These are phyloP conservation scores for Illadopsis cleaveri DNA, from an alignment of 2,113 vertebrate species.

Conservation along the genomic window DNA sequence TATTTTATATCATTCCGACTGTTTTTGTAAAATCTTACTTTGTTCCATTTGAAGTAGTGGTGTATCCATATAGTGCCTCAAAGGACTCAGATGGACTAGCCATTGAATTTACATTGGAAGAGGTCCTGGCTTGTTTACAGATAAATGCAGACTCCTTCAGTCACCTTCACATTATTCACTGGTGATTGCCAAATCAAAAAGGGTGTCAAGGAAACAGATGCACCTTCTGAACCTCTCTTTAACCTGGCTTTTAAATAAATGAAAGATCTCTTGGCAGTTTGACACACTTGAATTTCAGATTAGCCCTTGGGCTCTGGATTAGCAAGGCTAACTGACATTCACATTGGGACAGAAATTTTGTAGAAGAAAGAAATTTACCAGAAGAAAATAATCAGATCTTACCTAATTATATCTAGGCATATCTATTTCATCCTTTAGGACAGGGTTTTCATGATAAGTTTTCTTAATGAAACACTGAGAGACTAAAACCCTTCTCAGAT, in stretches of 20 bases:
- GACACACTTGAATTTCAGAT: neutral
- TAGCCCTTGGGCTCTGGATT: neutral
- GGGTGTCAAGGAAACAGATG: neutral
- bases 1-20: neutral
- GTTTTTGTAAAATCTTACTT: neutral
- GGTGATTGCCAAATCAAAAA: neutral
- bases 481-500: neutral
- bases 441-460: neutral
- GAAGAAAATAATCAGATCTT: neutral
- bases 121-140: neutral
- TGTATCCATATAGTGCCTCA: neutral
- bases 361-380: neutral
- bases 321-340: neutral
- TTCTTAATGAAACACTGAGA: neutral
- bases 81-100: neutral
- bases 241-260: neutral
- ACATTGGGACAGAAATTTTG: neutral
- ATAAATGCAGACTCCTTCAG: neutral
- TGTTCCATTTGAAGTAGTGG: neutral
- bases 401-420: neutral
- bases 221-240: neutral
- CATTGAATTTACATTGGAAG: neutral
- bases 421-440: neutral
- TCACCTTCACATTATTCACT: neutral
- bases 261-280: neutral